phyloP scores from a whole-genome alignment of 1,140 invertebrate species.

The Charaxes varanes region DNA sequence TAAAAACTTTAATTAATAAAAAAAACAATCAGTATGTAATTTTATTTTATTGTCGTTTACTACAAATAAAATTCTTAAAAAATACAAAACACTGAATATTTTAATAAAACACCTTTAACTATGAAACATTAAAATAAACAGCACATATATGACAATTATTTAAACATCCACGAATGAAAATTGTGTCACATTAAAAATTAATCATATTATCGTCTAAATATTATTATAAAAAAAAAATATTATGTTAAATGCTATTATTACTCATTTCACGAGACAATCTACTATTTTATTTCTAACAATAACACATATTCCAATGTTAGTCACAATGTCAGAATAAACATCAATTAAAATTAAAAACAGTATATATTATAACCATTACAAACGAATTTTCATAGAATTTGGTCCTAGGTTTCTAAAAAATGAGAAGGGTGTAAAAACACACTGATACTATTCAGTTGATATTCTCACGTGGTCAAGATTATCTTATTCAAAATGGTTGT shows the following conservation, averaged over 20 bases:
- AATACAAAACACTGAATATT: conserved; percentile 32
- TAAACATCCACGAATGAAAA: conserved; percentile 65
- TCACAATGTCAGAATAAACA: conserved; percentile 57
- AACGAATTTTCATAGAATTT: conserved; percentile 57
- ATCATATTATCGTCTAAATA: conserved; percentile 55
- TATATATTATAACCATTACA: conserved; percentile 48
- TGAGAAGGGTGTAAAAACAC: conserved; percentile 10
- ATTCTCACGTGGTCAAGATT: neutral
- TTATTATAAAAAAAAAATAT: conserved; percentile 51
- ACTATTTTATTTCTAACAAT: conserved; percentile 42
- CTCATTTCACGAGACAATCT: conserved; percentile 60
- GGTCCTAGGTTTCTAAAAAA: conserved; percentile 54
- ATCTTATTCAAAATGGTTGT: conserved; percentile 15
- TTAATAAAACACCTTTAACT: conserved; percentile 28
- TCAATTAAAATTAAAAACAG: conserved; percentile 66
- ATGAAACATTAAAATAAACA: conserved; percentile 29
- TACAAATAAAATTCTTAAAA: conserved; percentile 39
- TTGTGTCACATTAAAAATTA: conserved; percentile 70
- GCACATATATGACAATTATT: conserved; percentile 50
- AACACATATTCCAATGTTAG: conserved; percentile 52
- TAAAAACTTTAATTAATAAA: conserved; percentile 3
- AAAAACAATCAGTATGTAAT: conserved; percentile 20
- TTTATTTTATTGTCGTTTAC: conserved; percentile 34
- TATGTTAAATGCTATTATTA: conserved; percentile 70
- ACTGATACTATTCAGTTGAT: neutral